Evolutionary conservation across 2,888 invertebrate genomes (phyloP).

Genomic region (Aspidiotus destructor): DNA sequence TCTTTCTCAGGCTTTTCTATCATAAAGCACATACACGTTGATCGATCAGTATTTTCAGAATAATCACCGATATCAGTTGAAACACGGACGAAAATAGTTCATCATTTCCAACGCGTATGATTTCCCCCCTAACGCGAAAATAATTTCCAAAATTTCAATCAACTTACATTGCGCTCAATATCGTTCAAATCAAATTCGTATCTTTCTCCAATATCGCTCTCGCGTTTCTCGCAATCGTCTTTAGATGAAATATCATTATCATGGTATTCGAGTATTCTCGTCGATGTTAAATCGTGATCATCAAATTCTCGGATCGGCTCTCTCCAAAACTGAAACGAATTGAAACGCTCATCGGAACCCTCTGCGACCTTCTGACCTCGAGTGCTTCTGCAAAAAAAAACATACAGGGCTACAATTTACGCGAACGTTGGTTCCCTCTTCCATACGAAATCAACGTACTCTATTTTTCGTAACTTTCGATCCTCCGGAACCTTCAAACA

Average conservation of each 20-base stretch:
- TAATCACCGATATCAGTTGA: slow-evolving; percentile 26
- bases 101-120: slow-evolving; percentile 6
- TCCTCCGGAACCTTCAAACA: neutral
- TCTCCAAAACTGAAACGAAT: slow-evolving; percentile 48
- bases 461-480: no score
- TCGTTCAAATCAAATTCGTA: no score
- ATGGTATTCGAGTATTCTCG: neutral
- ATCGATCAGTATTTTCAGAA: slow-evolving; percentile 17
- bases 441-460: no score
- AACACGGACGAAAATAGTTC: slow-evolving; percentile 29
- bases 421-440: no score
- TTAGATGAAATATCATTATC: neutral
- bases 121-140: no score
- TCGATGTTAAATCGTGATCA: slow-evolving; percentile 8
- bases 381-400: no score
- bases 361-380: slow-evolving; percentile 1
- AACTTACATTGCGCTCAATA: no score
- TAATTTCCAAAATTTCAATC: no score
- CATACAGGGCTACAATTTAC: no score
- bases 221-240: no score
- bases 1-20: no score
- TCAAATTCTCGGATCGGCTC: slow-evolving; percentile 46
- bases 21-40: no score
- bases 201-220: neutral
- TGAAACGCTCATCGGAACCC: slow-evolving; percentile 39